phyloP scores from a whole-genome alignment of 2,888 invertebrate genomes.

The Metopia argyrocephala region DNA sequence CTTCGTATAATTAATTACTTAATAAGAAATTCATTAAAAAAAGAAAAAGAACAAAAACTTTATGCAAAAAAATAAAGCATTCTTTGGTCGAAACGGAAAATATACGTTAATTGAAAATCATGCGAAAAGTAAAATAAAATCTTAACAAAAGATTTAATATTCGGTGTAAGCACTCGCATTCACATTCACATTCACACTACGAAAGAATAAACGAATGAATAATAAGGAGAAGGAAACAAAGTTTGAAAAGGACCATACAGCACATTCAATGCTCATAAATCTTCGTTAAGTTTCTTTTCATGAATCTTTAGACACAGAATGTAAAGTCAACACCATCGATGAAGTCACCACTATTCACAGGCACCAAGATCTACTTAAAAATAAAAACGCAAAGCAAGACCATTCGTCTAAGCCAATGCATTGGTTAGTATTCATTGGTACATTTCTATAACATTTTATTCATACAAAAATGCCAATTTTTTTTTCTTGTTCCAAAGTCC shows the following conservation, averaged over 20 bases:
- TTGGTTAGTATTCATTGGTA: slow-evolving; percentile 42
- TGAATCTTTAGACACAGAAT: slow-evolving; percentile 51
- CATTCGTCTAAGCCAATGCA: slow-evolving; percentile 31
- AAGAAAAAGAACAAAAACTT: not conserved
- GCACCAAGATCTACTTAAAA: not conserved
- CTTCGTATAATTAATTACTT: slow-evolving; percentile 58
- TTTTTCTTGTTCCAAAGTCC: not conserved
- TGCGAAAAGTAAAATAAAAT: slow-evolving; percentile 40
- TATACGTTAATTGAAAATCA: slow-evolving; percentile 57
- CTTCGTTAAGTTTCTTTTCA: slow-evolving; percentile 62
- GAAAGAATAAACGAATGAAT: not conserved
- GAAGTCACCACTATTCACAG: slow-evolving; percentile 28
- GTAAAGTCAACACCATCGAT: slow-evolving; percentile 57
- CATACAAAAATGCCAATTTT: slow-evolving; percentile 36
- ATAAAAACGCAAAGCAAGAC: not conserved
- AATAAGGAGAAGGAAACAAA: slow-evolving; percentile 42
- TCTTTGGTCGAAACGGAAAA: not conserved
- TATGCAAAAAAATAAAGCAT: slow-evolving; percentile 36
- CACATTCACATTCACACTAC: not conserved
- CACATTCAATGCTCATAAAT: slow-evolving; percentile 62
- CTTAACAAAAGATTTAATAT: slow-evolving; percentile 37
- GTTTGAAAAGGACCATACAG: slow-evolving; percentile 61
- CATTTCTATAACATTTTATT: slow-evolving; percentile 40
- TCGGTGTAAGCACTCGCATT: not conserved
- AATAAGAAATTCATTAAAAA: not conserved